Conservation (phyloP, 2,888 invertebrate species). For the Megaustenia siamemsis region DNA sequence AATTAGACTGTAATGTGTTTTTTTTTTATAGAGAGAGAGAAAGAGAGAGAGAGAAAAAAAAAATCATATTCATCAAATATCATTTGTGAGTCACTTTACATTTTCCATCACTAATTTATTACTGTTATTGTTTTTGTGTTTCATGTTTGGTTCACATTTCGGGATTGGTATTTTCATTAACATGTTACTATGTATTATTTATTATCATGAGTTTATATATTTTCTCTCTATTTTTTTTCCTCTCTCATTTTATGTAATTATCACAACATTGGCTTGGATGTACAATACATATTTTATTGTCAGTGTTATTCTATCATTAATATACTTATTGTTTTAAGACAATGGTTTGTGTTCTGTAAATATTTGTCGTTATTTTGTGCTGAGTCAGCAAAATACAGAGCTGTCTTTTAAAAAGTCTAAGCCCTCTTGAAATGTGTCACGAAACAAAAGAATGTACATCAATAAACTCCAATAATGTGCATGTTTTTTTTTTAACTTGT, state of each 20-base stretch:
- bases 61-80: not conserved
- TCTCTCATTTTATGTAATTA: conserved; percentile 6
- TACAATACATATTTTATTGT: conserved; percentile 38
- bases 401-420: conserved; percentile 5
- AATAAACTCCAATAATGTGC: conserved; percentile 29
- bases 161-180: conserved; percentile 37
- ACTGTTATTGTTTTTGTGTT: conserved; percentile 7
- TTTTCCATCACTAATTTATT: conserved; percentile 43
- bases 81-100: conserved; percentile 37
- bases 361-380: conserved; percentile 35
- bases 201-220: not conserved
- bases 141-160: conserved; percentile 22
- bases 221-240: not conserved
- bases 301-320: conserved; percentile 35
- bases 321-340: conserved; percentile 29
- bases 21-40: not conserved
- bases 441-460: conserved; percentile 28
- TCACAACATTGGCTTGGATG: conserved; percentile 42
- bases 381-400: conserved; percentile 30
- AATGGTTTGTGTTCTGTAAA: conserved; percentile 40
- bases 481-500: not conserved
- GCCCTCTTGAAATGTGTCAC: conserved; percentile 37
- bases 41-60: no score
- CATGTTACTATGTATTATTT: conserved; percentile 34
- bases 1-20: no score